Base-by-base conservation (phyloP, 2,797 vertebrate species). In the Erethizon dorsatum region DNA sequence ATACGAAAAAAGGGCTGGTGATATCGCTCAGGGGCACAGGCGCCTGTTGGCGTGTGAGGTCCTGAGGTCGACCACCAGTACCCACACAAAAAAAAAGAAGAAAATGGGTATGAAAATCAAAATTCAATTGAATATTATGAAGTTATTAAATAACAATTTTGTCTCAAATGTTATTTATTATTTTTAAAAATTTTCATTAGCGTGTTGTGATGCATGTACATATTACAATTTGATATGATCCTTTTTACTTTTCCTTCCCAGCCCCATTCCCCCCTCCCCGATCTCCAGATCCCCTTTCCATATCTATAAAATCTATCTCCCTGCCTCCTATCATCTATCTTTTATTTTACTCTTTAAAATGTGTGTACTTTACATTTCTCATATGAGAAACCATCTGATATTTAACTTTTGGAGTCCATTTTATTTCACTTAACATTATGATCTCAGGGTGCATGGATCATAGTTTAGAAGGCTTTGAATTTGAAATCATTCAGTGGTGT, bases 101-200 rank as follows among this genome's bases (percentile, higher is more conserved):
- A 79, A 86, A 94, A 61, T 79, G 28, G 33, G 11, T 61, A 57
- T 88, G 67, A 63, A 63, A 83, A 59, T 77, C 87, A 73, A n/a
- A 91, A 69, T 47, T 85, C 45, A 54, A 90, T 45, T 83, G 37
- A 96, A 83, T 91, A 65, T 79, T 52, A 47, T 92, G 5, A 3
- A n/a, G 20, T 80, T 90, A 94, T 71, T 89, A 83, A 83, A 31
- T 78, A 24, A 33, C 65, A 75, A 80, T 84, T 71, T 95, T 83
- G 56, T 41, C 37, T 41, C 37, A 24, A 41, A 71, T 10, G 22
- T 20, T 71, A 37, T 20, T 45, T 73, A 73, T 5, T 45, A 45
- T 24, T 41, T 41, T 41, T 2, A 45, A n/a, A 7, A 12, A 5
- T 24, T 73, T 73, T 73, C n/a, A 73, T 24, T 73, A 45, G 69